These are phyloP conservation scores for Tipula helvola DNA, from an alignment of 2,888 invertebrate species.

Conservation along the genomic window DNA sequence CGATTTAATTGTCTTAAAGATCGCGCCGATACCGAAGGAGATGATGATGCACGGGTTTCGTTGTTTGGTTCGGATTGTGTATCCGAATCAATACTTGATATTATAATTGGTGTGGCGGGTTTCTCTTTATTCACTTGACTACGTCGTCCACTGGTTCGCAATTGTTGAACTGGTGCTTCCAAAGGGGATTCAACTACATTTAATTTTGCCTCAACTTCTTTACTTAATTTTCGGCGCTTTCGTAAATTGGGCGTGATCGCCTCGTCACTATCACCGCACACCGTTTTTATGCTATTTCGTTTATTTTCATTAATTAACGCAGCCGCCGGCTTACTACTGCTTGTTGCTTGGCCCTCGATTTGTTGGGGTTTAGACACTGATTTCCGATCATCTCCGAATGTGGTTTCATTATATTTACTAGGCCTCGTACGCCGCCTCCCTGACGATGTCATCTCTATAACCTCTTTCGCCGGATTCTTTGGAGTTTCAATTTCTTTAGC, in stretches of 20 bases:
- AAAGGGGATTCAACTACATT: conserved; percentile 12
- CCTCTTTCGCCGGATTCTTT: conserved; percentile 11
- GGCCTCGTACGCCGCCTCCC: conserved; percentile 50
- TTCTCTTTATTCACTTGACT: neutral
- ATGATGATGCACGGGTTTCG: neutral
- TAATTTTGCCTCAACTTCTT: conserved; percentile 14
- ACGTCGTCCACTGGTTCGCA: neutral
- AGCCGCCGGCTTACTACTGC: neutral
- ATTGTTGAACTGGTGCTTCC: neutral
- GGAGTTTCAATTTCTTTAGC: conserved; percentile 25
- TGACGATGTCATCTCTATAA: conserved; percentile 48
- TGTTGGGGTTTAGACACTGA: neutral
- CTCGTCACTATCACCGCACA: neutral
- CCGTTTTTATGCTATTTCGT: neutral
- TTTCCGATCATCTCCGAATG: conserved; percentile 33
- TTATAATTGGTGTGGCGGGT: neutral
- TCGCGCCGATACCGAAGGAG: conserved; percentile 13
- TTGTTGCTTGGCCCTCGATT: neutral
- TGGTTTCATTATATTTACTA: conserved; percentile 50
- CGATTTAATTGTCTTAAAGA: neutral
- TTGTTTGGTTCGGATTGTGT: conserved; percentile 16
- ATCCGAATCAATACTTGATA: conserved; percentile 12
- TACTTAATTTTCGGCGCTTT: neutral
- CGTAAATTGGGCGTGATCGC: neutral
- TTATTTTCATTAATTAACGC: neutral